Evolutionary conservation across 1,140 invertebrate species (phyloP), one percentile per base, ranked within the genome.

Genomic region (Antheraea pernyi): DNA sequence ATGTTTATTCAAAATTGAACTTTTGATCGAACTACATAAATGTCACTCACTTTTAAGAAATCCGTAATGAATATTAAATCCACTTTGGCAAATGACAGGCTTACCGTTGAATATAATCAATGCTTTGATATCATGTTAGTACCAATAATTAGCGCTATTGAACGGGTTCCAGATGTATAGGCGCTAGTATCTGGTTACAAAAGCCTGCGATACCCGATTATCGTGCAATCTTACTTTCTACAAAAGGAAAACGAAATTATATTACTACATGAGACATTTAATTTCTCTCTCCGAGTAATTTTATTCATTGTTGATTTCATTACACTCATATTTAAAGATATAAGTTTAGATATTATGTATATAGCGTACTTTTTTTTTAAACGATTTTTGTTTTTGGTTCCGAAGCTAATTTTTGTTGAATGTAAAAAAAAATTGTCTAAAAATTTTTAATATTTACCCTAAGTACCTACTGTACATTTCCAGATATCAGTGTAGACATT

Each of bases 201-300:
- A 30, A 30, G 61, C 61, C 63, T 65, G 63, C 46, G 46, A 46
- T 48, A 48, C 61, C 68, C 79, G 82, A 80, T 82, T 74, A 81
- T 72, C 22, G 64, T 85, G 85, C 83, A 87, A 81, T 84, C 79
- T 91, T 89, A 90, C 89, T 91, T 91, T 91, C 89, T 91, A 91
- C 84, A 89, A 90, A 91, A 89, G 86, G 89, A 91, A 91, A 91
- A 87, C 89, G 89, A 90, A 90, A 90, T 91, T 88, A 85, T 85
- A 81, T 87, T 78, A 83, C 73, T 84, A 78, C 84, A 82, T 85
- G 79, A 75, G 76, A 83, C 85, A 89, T 89, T 90, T 85, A 85
- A 88, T 88, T 90, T 89, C 88, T 87, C 82, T 82, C 46, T 53
- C 46, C 7, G 82, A 75, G 72, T 76, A 86, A 79, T 84, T 90